Evolutionary conservation across 2,797 vertebrate species (phyloP).

Genomic region (Acestrorhynchus altus): DNA sequence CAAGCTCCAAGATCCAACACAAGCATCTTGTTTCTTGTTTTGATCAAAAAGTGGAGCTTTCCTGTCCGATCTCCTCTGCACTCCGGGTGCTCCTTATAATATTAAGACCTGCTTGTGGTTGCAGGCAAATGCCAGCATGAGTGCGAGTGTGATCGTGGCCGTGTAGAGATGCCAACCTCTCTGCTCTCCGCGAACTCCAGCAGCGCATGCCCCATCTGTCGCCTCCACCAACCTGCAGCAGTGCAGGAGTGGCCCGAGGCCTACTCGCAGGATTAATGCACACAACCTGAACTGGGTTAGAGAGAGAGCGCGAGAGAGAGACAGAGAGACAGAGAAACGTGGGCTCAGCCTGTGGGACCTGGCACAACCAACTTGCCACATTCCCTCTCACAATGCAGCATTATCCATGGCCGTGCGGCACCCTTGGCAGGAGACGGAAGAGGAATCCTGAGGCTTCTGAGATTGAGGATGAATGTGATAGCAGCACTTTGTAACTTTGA

Average conservation of each 20-base stretch:
- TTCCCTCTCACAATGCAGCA: conserved; percentile 58
- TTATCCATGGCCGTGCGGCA: conserved; percentile 57
- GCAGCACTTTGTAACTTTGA: conserved; percentile 48
- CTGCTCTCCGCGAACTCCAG: conserved; percentile 79
- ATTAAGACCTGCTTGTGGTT: conserved; percentile 44
- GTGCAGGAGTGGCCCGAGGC: conserved; percentile 60
- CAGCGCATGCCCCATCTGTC: conserved; percentile 70
- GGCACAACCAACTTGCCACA: conserved; percentile 66
- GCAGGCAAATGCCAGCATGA: conserved; percentile 42
- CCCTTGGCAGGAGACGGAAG: conserved; percentile 51
- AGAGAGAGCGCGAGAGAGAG: conserved; percentile 27
- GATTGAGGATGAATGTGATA: conserved; percentile 52
- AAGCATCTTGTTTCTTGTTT: background rate
- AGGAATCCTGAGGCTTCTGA: conserved; percentile 54
- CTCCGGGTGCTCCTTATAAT: conserved; percentile 29
- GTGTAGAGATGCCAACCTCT: conserved; percentile 81
- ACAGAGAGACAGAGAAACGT: conserved; percentile 74
- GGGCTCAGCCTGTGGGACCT: conserved; percentile 76
- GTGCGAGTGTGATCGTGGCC: conserved; percentile 58
- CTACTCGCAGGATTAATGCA: conserved; percentile 63
- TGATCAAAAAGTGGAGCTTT: background rate
- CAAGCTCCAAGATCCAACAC: background rate
- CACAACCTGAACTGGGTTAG: conserved; percentile 64
- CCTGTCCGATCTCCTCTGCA: background rate
- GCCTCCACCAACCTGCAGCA: conserved; percentile 64